Conservation (phyloP, 2,888 invertebrate species). For the Synanthedon formicaeformis region DNA sequence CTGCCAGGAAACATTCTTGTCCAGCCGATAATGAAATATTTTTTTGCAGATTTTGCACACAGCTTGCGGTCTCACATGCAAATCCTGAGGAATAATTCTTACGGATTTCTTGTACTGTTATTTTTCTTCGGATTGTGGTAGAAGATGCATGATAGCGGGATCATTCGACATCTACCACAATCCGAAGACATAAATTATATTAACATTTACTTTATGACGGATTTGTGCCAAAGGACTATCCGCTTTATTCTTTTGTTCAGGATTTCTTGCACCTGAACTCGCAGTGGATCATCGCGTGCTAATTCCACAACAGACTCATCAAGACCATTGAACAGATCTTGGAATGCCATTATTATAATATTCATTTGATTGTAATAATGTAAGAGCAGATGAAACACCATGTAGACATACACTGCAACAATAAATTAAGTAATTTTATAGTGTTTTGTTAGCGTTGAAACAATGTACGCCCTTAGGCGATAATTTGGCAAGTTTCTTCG, state of each 20-base stretch:
- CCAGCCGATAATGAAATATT: too few species aligned
- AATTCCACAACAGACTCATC: slow-evolving; percentile 25
- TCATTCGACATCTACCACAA: too few species aligned
- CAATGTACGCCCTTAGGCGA: too few species aligned
- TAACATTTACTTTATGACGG: slow-evolving; percentile 28
- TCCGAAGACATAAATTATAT: background rate
- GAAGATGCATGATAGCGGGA: too few species aligned
- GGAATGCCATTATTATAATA: slow-evolving; percentile 34
- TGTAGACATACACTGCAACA: slow-evolving; percentile 39
- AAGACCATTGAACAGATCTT: slow-evolving; percentile 34
- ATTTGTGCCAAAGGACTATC: slow-evolving; percentile 38
- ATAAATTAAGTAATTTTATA: background rate
- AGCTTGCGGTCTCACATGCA: too few species aligned
- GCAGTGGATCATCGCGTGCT: slow-evolving; percentile 15
- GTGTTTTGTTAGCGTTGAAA: too few species aligned
- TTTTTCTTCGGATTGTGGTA: too few species aligned
- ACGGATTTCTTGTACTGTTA: too few species aligned
- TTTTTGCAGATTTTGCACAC: too few species aligned
- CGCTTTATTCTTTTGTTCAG: slow-evolving; percentile 28
- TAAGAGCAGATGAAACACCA: slow-evolving; percentile 36
- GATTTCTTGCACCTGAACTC: slow-evolving; percentile 18
- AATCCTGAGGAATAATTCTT: too few species aligned
- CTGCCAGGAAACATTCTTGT: too few species aligned
- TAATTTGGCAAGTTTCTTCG: too few species aligned
- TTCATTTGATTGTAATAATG: slow-evolving; percentile 37